A percentile compares a stretch with the other conserved stretches of the same genome.
Evolutionary conservation across 2,888 invertebrate species (phyloP).

Genomic region (Eledona agricola): DNA sequence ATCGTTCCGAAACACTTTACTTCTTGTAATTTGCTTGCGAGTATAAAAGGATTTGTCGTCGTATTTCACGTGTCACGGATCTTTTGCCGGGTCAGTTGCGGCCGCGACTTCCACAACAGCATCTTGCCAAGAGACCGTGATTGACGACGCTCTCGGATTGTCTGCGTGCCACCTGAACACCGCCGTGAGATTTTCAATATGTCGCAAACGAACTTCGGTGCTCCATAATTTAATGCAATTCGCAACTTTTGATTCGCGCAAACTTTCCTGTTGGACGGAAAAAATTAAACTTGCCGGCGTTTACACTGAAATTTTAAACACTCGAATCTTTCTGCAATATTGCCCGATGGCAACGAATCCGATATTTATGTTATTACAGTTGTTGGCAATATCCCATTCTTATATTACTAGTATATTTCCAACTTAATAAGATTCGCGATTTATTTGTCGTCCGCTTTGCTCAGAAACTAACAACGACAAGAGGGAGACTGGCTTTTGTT

Average conservation of each 20-base stretch:
- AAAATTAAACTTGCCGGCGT: conserved; percentile 1
- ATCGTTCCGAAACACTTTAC: no score
- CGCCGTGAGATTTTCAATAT: background rate
- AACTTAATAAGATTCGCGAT: conserved; percentile 26
- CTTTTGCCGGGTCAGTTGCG: conserved; percentile 49
- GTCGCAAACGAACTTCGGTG: background rate
- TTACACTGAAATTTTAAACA: no score
- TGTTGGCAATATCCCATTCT: conserved; percentile 22
- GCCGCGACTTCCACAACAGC: conserved; percentile 40
- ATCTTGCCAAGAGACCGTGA: conserved; percentile 46
- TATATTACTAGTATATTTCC: conserved; percentile 29
- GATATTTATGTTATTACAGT: conserved; percentile 25
- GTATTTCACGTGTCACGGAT: conserved; percentile 50
- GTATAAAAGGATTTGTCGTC: conserved; percentile 50
- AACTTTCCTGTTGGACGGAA: background rate
- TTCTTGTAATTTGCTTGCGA: no score
- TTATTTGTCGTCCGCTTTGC: conserved; percentile 13
- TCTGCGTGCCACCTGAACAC: background rate
- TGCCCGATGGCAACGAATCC: no score
- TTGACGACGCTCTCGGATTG: conserved; percentile 39
- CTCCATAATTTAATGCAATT: conserved; percentile 9
- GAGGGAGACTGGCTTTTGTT: no score
- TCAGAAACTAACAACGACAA: background rate
- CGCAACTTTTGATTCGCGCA: background rate
- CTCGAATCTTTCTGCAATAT: no score